phyloP scores from a whole-genome alignment of 2,113 vertebrate genomes.

The Entomyzon cyanotis region DNA sequence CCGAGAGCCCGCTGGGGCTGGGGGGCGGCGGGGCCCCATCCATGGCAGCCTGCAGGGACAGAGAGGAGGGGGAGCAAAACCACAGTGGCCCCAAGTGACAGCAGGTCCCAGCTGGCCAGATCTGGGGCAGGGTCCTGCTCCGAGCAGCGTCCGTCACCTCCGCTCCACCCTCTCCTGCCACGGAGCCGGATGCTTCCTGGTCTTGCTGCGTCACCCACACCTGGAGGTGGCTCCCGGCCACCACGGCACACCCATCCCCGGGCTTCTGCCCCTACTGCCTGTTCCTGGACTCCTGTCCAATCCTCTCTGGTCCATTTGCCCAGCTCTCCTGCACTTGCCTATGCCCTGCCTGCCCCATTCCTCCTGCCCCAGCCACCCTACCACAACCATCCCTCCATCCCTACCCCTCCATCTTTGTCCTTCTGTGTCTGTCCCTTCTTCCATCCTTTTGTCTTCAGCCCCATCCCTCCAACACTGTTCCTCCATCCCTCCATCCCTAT shows the following conservation, averaged over 20 bases:
- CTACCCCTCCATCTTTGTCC: background rate
- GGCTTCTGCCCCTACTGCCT: background rate
- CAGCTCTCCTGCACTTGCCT: background rate
- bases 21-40: slow-evolving; percentile 10
- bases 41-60: slow-evolving; percentile 71
- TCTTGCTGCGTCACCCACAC: background rate
- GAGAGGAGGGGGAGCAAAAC: background rate
- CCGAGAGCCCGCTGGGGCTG: slow-evolving; percentile 64
- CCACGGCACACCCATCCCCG: background rate
- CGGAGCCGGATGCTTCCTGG: background rate
- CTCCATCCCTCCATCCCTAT: background rate
- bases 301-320: background rate
- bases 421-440: background rate
- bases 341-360: no score
- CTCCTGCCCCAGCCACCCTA: background rate
- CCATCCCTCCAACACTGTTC: background rate
- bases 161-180: background rate
- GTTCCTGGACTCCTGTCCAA: background rate
- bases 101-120: background rate
- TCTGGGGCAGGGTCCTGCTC: background rate
- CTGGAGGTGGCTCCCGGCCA: background rate
- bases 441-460: background rate
- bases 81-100: background rate
- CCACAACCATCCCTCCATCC: background rate
- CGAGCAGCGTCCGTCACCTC: background rate